Conservation (phyloP, 1,140 invertebrate genomes). For the Latrodectus geometricus region DNA sequence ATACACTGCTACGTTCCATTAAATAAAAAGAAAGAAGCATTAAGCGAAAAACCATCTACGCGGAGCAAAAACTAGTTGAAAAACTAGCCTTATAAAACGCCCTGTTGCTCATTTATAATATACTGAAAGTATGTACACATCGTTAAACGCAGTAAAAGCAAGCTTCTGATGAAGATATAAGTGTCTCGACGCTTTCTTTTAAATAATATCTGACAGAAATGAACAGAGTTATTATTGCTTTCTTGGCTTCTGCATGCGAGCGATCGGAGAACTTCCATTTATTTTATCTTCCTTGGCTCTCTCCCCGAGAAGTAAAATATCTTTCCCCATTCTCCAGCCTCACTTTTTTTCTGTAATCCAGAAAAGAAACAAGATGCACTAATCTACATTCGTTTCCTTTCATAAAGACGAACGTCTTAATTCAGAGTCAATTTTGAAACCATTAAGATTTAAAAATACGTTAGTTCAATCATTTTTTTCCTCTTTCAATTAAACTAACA, state of each 20-base stretch:
- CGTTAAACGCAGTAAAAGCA: slow-evolving; percentile 29
- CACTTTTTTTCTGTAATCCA: slow-evolving; percentile 3
- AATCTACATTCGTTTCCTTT: slow-evolving; percentile 9
- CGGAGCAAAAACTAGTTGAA: neutral
- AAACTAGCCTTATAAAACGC: slow-evolving; percentile 42
- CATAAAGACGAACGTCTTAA: slow-evolving; percentile 36
- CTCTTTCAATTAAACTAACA: slow-evolving; percentile 29
- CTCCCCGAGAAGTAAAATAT: slow-evolving; percentile 24
- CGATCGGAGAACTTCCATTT: too few species aligned
- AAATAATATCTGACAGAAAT: slow-evolving; percentile 36
- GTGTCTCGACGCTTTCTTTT: slow-evolving; percentile 9
- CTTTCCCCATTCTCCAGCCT: neutral
- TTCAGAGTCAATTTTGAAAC: slow-evolving; percentile 36
- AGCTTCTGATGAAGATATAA: slow-evolving; percentile 16
- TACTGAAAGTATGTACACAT: slow-evolving; percentile 5
- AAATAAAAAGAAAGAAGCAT: neutral
- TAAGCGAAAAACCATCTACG: neutral
- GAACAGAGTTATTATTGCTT: slow-evolving; percentile 1
- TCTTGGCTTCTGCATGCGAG: neutral
- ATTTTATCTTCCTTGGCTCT: too few species aligned
- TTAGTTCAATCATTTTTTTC: slow-evolving; percentile 32
- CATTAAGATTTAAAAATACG: slow-evolving; percentile 48
- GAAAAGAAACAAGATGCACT: neutral
- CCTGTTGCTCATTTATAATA: slow-evolving; percentile 29
- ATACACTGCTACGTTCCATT: too few species aligned